Conservation (phyloP, 2,888 invertebrate genomes). For the Noctua comes region DNA sequence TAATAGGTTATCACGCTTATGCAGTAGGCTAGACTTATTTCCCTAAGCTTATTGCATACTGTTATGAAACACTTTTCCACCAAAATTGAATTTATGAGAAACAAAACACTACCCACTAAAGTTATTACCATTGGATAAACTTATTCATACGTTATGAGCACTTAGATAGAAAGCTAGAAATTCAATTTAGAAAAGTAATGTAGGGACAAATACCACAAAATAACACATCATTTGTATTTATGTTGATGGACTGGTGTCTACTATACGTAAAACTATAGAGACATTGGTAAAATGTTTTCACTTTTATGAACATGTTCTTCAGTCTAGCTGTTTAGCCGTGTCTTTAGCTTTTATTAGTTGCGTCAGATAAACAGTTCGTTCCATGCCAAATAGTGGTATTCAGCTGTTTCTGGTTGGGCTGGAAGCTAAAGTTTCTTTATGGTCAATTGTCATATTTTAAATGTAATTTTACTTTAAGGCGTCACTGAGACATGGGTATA, state of each 20-base stretch:
- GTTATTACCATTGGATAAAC: slow-evolving; percentile 11
- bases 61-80: not conserved
- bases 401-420: too few relatives aligned
- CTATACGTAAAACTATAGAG: not conserved
- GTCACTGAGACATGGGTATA: too few relatives aligned
- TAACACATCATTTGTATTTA: not conserved
- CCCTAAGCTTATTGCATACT: not conserved
- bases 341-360: too few relatives aligned
- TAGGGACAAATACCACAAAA: slow-evolving; percentile 9
- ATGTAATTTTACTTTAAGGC: too few relatives aligned
- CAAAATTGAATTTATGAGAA: not conserved
- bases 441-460: too few relatives aligned
- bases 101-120: not conserved
- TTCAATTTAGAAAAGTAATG: slow-evolving; percentile 36
- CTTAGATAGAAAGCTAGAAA: slow-evolving; percentile 56
- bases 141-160: slow-evolving; percentile 44
- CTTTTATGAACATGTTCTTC: not conserved
- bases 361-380: too few relatives aligned
- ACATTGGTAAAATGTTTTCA: not conserved
- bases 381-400: too few relatives aligned
- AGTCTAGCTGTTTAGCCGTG: too few relatives aligned
- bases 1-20: too few relatives aligned
- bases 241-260: slow-evolving; percentile 6
- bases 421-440: too few relatives aligned
- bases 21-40: too few relatives aligned